phyloP scores from a whole-genome alignment of 2,113 vertebrate species.

The Neolamprologus brichardi region DNA sequence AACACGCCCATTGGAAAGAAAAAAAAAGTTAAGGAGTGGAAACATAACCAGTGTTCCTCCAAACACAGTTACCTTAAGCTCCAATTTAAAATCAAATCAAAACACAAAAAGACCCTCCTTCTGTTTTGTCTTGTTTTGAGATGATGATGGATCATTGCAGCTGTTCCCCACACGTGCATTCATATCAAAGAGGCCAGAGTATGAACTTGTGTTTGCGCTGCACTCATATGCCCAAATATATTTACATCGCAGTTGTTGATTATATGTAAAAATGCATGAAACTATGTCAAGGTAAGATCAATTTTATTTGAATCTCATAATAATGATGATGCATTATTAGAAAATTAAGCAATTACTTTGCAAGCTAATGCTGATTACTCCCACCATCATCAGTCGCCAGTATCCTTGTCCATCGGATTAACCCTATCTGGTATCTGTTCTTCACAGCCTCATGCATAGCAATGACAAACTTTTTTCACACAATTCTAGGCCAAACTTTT shows the following conservation, averaged over 20 bases:
- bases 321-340: background rate
- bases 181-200: background rate
- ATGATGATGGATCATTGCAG: background rate
- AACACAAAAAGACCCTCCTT: background rate
- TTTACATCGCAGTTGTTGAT: background rate
- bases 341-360: background rate
- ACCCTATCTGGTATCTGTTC: background rate
- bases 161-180: background rate
- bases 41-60: background rate
- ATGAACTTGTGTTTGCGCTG: background rate
- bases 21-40: background rate
- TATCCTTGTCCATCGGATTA: background rate
- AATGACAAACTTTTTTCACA: background rate
- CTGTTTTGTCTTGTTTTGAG: background rate
- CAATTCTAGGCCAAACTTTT: background rate
- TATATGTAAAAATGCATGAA: background rate
- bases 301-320: background rate
- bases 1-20: background rate
- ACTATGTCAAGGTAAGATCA: background rate
- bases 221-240: background rate
- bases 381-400: background rate
- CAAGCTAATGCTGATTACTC: background rate
- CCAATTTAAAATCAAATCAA: background rate
- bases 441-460: background rate
- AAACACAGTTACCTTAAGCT: background rate